Percentiles rank a stretch among this genome's conserved stretches.
phyloP scores from a whole-genome alignment of 2,113 vertebrate species.

The Cathartes aura region DNA sequence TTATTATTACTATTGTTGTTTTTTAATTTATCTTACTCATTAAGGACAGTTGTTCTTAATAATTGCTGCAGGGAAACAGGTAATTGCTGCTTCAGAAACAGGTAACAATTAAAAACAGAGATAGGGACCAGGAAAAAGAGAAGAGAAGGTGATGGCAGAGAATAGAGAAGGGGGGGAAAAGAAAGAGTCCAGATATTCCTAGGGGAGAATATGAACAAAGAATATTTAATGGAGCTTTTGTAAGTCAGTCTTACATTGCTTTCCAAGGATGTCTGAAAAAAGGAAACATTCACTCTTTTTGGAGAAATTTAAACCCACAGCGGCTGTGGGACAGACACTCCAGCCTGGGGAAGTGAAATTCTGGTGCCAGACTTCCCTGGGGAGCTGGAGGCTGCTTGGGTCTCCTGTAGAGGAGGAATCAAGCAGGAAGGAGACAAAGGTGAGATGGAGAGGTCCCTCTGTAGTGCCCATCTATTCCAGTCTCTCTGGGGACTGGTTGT shows the following conservation, averaged over 20 bases:
- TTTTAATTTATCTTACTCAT: not conserved
- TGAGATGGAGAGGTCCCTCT: not conserved
- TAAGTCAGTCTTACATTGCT: not conserved
- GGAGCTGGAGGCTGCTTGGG: not conserved
- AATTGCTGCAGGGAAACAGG: not conserved
- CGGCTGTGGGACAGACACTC: not conserved
- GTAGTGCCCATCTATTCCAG: not conserved
- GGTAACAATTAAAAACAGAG: not conserved
- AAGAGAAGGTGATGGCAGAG: not conserved
- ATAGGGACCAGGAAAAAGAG: not conserved
- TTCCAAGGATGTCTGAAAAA: not conserved
- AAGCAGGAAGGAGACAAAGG: not conserved
- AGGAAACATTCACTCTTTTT: not conserved
- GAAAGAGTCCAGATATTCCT: not conserved
- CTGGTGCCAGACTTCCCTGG: not conserved
- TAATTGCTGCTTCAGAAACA: not conserved
- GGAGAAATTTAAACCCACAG: not conserved
- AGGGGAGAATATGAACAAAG: not conserved
- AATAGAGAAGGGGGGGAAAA: not conserved
- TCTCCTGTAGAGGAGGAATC: not conserved
- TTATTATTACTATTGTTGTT: not conserved
- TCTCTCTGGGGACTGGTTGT: accelerated
- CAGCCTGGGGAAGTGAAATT: not conserved
- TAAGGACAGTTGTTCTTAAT: not conserved
- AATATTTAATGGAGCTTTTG: not conserved